Percentiles rank a stretch among this genome's conserved stretches.
These are phyloP conservation scores for Pogonomyrmex californicus DNA, from an alignment of 1,140 invertebrate genomes.

Conservation along the genomic window DNA sequence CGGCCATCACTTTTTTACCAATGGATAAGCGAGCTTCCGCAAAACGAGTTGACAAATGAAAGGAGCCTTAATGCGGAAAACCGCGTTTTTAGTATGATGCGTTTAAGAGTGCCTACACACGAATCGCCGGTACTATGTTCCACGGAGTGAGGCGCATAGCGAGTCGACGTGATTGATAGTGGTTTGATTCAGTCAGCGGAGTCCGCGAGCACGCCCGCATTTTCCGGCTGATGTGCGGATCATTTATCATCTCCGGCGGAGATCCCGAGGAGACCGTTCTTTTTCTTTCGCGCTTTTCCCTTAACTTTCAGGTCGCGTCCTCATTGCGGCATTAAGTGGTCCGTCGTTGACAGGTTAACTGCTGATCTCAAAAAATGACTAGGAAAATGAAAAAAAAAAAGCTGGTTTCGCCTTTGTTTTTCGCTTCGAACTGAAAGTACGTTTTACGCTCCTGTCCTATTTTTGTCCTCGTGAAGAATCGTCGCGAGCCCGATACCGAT, in stretches of 20 bases:
- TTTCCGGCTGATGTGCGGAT: conserved; percentile 67
- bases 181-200: conserved; percentile 69
- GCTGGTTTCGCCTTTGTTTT: background rate
- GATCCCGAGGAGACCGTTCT: conserved; percentile 49
- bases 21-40: conserved; percentile 13
- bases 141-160: conserved; percentile 43
- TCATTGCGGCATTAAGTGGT: conserved; percentile 56
- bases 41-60: conserved; percentile 65
- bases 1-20: conserved; percentile 28
- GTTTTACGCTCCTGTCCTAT: background rate
- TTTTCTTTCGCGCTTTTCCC: conserved; percentile 18
- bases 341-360: conserved; percentile 58
- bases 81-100: conserved; percentile 57
- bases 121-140: conserved; percentile 29
- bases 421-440: background rate
- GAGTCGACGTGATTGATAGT: conserved; percentile 67
- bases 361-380: conserved; percentile 44
- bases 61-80: conserved; percentile 61
- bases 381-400: background rate
- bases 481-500: conserved; percentile 14
- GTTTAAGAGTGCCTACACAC: conserved; percentile 51
- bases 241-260: conserved; percentile 65
- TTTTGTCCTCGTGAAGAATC: background rate
- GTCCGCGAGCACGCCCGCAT: conserved; percentile 62
- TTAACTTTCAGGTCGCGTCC: conserved; percentile 52